Percentiles rank a stretch among this genome's conserved stretches.
These are phyloP conservation scores for Grus americana DNA, from an alignment of 2,113 vertebrate species.

Conservation along the genomic window DNA sequence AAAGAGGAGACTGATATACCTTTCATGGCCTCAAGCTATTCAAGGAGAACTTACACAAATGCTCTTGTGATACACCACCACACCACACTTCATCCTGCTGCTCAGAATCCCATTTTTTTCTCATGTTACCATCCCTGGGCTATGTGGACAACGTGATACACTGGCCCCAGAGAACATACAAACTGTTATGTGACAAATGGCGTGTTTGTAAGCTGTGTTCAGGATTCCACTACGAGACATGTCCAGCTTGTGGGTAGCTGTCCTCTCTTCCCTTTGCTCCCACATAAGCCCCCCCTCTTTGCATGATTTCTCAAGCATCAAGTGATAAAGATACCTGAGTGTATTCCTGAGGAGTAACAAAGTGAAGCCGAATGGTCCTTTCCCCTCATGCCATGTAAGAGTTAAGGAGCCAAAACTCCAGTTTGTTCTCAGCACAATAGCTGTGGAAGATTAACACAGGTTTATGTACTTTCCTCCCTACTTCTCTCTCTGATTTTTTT, in stretches of 20 bases:
- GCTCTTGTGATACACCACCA: background rate
- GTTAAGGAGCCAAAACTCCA: background rate
- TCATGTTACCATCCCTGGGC: background rate
- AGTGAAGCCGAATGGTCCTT: background rate
- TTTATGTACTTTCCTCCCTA: background rate
- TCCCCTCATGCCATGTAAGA: background rate
- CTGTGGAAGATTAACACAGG: background rate
- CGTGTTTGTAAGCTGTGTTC: background rate
- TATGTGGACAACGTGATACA: background rate
- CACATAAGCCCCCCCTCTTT: background rate
- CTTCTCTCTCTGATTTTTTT: background rate
- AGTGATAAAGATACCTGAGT: background rate
- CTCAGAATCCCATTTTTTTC: background rate
- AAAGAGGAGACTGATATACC: background rate
- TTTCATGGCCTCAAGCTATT: background rate
- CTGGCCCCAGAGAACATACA: background rate
- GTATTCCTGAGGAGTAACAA: background rate
- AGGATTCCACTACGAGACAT: background rate
- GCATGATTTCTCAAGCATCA: background rate
- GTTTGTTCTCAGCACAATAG: background rate
- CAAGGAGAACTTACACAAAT: background rate
- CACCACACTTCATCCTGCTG: background rate
- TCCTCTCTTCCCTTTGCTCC: background rate
- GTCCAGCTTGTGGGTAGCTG: background rate
- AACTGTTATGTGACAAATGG: background rate